phyloP scores from a whole-genome alignment of 2,888 invertebrate species.

The Amiota communis region DNA sequence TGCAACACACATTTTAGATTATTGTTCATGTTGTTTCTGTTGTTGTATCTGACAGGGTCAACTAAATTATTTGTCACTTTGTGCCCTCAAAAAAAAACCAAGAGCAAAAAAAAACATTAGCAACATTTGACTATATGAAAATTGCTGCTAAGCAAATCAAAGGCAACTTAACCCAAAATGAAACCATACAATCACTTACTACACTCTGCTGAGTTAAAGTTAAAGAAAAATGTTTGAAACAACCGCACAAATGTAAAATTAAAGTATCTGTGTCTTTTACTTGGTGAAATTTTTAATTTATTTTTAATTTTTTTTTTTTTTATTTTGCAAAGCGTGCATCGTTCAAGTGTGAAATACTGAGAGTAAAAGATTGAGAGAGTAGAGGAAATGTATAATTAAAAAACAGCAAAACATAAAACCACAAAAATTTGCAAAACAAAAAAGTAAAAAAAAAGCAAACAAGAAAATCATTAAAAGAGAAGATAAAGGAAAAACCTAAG shows the following conservation, averaged over 20 bases:
- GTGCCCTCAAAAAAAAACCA: conserved; percentile 9
- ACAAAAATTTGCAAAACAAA: background rate
- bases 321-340: no score
- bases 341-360: conserved; percentile 15
- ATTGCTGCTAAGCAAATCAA: background rate
- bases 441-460: background rate
- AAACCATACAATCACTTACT: no score
- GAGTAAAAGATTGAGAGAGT: background rate
- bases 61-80: conserved; percentile 31
- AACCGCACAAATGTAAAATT: no score
- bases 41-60: conserved; percentile 57
- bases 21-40: no score
- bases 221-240: no score
- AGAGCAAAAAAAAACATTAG: conserved; percentile 29
- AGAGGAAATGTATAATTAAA: background rate
- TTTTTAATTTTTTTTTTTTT: no score
- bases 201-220: no score
- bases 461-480: background rate
- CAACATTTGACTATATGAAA: conserved; percentile 35
- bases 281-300: no score
- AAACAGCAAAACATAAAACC: background rate
- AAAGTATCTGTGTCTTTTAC: no score
- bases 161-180: no score
- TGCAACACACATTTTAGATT: no score
- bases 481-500: conserved; percentile 31